Evolutionary conservation across 2,888 invertebrate species (phyloP), one percentile per base, ranked within the genome.

Genomic region (Chrysina gloriosa): DNA sequence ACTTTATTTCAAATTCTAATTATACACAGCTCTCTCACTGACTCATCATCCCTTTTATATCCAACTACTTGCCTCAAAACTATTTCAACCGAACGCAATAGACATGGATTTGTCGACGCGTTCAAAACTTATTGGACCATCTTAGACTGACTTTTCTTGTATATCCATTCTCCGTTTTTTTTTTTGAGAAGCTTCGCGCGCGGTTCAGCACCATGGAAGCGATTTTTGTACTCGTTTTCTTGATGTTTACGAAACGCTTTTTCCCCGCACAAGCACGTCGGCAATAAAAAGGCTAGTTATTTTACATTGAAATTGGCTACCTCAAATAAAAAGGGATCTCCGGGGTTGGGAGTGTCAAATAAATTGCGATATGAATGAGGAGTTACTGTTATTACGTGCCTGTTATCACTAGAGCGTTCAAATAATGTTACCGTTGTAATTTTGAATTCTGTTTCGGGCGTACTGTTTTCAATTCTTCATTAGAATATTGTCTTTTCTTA

Each of bases 271-370:
- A 11, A 25, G n/a, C 56, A 42, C 58, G 14, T 39, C 25, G 27
- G 58, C 58, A 58, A 58, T 58, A 58, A 58, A 58, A 58, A 11
- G 50, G 25, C 25, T 23, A 58, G 39, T 58, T 58, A 58, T 39
- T 58, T 58, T 58, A 58, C 39, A 58, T 58, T 58, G 58, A 58
- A 58, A 58, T 58, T 58, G 39, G 39, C 23, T 58, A 25, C 39
- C 14, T 39, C 39, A 39, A 58, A 58, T 58, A 58, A 58, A 58
- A 58, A 14, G 25, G 58, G 58, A 58, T 56, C 14, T 56, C 39
- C 34, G 25, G 39, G 27, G 14, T 23, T 11, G 25, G 25, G 19
- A 58, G 39, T 58, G 39, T n/a, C 39, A 42, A 27, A 58, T 58
- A 58, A 23, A 58, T 14, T 58, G 58, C 58, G 14, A 39, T 39